A percentile compares a stretch with the other conserved stretches of the same genome.
These are phyloP conservation scores for Percina caprodes DNA, from an alignment of 2,113 vertebrate species.

Conservation along the genomic window DNA sequence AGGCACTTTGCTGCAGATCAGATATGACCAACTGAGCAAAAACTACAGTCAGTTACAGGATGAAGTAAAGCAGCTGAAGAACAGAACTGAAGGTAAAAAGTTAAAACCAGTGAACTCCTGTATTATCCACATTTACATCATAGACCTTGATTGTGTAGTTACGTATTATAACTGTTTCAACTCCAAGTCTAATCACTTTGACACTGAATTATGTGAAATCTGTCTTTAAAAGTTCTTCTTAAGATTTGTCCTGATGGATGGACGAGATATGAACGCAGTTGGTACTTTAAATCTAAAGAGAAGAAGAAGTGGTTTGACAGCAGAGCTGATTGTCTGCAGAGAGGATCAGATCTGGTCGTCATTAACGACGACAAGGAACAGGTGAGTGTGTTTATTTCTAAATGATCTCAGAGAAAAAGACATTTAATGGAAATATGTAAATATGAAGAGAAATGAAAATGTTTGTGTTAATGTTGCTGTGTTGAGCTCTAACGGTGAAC, in stretches of 20 bases:
- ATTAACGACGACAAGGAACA: not conserved
- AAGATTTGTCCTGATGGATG: not conserved
- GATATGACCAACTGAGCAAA: too few species aligned
- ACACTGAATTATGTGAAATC: not conserved
- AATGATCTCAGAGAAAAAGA: too few species aligned
- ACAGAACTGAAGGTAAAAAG: too few species aligned
- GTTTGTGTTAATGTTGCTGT: too few species aligned
- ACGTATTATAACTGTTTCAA: not conserved
- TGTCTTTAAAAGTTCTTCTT: not conserved
- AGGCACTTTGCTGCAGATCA: too few species aligned
- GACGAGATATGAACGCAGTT: not conserved
- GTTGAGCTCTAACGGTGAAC: too few species aligned
- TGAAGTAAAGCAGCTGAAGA: too few species aligned
- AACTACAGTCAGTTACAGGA: too few species aligned
- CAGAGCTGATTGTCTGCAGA: not conserved
- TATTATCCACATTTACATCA: not conserved
- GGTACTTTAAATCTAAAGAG: slow-evolving; percentile 19
- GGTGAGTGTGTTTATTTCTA: slow-evolving; percentile 16
- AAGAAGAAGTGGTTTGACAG: slow-evolving; percentile 36
- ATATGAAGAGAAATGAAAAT: too few species aligned
- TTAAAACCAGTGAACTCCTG: too few species aligned
- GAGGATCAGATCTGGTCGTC: slow-evolving; percentile 30
- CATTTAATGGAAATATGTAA: too few species aligned
- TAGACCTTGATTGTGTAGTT: too few species aligned
- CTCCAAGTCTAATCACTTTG: not conserved